Percentiles rank a stretch among this genome's conserved stretches.
Conservation (phyloP, 2,888 invertebrate species). For the Auanema freiburgensis region DNA sequence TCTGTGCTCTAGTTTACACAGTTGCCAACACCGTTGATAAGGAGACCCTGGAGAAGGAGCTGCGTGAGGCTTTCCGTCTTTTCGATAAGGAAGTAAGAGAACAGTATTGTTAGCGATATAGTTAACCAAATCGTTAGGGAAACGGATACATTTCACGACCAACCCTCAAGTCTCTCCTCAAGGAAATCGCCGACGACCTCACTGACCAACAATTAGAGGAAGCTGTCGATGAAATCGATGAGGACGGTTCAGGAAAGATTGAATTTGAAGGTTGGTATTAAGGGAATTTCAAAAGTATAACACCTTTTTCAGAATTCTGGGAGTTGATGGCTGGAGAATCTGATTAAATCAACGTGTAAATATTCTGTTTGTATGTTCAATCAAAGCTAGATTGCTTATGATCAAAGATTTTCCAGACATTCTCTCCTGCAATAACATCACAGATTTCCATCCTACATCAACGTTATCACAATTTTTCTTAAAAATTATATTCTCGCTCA, state of each 20-base stretch:
- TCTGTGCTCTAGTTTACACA: slow-evolving; percentile 66
- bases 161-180: slow-evolving; percentile 60
- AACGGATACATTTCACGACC: slow-evolving; percentile 64
- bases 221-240: slow-evolving; percentile 63
- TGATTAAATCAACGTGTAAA: slow-evolving; percentile 36
- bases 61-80: slow-evolving; percentile 96
- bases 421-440: too few relatives aligned
- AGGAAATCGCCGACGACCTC: slow-evolving; percentile 62
- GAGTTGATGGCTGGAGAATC: slow-evolving; percentile 64
- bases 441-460: too few relatives aligned
- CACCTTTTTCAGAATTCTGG: slow-evolving; percentile 56
- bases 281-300: neutral
- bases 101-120: neutral
- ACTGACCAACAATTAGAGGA: slow-evolving; percentile 61
- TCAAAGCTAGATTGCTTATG: neutral
- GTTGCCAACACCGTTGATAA: slow-evolving; percentile 69
- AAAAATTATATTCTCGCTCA: slow-evolving; percentile 1
- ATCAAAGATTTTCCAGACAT: neutral
- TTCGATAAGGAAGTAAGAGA: slow-evolving; percentile 82
- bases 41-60: slow-evolving; percentile 94
- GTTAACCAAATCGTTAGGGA: slow-evolving; percentile 66
- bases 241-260: slow-evolving; percentile 63
- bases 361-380: neutral
- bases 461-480: neutral
- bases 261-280: slow-evolving; percentile 53